A percentile compares a stretch with the other conserved stretches of the same genome.
phyloP scores from a whole-genome alignment of 1,140 invertebrate genomes.

The Pantala flavescens region DNA sequence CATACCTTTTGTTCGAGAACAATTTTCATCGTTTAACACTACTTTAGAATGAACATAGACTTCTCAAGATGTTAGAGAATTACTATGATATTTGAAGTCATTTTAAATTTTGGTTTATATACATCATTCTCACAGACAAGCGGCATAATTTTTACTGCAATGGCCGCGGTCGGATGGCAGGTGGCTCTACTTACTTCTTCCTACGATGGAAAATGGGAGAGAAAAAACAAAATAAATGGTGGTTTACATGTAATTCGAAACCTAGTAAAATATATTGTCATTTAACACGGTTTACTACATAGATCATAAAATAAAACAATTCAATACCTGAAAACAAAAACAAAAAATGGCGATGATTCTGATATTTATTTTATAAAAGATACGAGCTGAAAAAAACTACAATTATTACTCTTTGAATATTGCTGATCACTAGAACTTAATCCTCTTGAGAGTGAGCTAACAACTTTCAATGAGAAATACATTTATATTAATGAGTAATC shows the following conservation, averaged over 20 bases:
- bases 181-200: slow-evolving; percentile 8
- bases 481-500: no score
- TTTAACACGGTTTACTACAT: no score
- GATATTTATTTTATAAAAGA: no score
- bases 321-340: no score
- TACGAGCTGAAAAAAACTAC: no score
- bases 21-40: not conserved
- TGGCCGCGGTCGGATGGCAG: not conserved
- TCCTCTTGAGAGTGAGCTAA: no score
- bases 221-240: slow-evolving; percentile 4
- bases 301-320: no score
- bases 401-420: no score
- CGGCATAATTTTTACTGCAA: not conserved
- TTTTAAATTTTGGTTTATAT: not conserved
- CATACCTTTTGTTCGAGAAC: not conserved
- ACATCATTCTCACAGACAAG: not conserved
- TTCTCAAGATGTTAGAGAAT: not conserved
- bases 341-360: no score
- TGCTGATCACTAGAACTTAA: no score
- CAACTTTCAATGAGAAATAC: no score
- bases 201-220: not conserved
- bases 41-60: not conserved
- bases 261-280: no score
- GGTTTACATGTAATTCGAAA: not conserved
- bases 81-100: not conserved